Percentiles rank a stretch among this genome's conserved stretches.
Conservation (phyloP, 2,888 invertebrate genomes). For the Tetragonula carbonaria region DNA sequence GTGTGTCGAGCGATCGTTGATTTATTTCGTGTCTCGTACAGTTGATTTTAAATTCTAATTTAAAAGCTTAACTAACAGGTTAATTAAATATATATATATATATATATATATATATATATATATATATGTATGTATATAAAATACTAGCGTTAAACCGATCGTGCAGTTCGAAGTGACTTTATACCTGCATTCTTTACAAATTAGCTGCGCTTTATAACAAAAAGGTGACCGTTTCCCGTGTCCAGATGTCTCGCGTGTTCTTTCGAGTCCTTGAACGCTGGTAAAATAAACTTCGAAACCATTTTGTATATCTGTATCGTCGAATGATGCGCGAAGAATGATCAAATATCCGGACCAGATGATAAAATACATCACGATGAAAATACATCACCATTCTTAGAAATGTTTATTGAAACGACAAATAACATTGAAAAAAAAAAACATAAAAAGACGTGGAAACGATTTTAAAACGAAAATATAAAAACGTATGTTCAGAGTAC, state of each 20-base stretch:
- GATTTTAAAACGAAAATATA: not conserved
- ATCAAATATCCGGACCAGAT: not conserved
- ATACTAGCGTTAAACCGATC: too few species aligned
- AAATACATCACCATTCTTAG: not conserved
- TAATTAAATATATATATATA: too few species aligned
- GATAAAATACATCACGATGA: not conserved
- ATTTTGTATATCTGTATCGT: slow-evolving; percentile 11
- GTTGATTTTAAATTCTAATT: too few species aligned
- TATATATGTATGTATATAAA: too few species aligned
- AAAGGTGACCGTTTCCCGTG: slow-evolving; percentile 1
- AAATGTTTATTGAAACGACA: not conserved
- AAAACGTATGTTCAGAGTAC: too few species aligned
- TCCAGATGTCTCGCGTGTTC: slow-evolving; percentile 33
- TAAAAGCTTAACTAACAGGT: too few species aligned
- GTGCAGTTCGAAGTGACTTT: slow-evolving; percentile 11
- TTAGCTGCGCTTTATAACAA: not conserved
- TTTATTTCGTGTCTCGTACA: too few species aligned
- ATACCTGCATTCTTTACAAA: not conserved
- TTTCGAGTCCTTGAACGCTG: not conserved
- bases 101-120: too few species aligned
- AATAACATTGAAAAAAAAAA: too few species aligned
- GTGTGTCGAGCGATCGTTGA: too few species aligned
- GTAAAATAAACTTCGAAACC: slow-evolving; percentile 35
- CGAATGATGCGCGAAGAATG: not conserved
- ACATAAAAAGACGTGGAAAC: not conserved